Conservation (phyloP, 37 sponge, comb jelly and placozoan species). For the Aphrocallistes beatrix region DNA sequence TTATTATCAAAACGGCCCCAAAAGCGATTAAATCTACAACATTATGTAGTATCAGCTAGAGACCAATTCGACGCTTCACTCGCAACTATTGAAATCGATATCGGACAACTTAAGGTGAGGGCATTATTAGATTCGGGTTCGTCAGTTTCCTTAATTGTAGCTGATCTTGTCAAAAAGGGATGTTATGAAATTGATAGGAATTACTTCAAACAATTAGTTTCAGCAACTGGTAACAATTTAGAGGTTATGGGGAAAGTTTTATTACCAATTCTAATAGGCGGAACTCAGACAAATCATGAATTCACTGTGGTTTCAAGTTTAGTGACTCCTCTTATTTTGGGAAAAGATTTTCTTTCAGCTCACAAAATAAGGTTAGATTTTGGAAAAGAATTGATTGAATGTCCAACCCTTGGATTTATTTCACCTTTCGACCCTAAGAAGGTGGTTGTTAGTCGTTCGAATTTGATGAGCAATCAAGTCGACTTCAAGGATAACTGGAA, state of each 20-base stretch:
- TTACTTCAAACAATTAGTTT: background rate
- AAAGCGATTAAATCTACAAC: background rate
- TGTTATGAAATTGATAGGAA: background rate
- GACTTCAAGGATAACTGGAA: background rate
- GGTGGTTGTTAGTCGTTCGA: no score
- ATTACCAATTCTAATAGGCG: background rate
- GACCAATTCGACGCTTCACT: background rate
- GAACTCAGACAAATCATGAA: constrained; percentile 11
- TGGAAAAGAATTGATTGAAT: background rate
- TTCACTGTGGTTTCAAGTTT: constrained; percentile 36
- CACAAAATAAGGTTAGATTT: constrained; percentile 39
- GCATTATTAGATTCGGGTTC: constrained; percentile 21
- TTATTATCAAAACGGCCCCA: background rate
- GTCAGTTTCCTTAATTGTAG: background rate
- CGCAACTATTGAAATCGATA: background rate
- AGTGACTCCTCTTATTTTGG: constrained; percentile 39
- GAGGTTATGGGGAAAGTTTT: background rate
- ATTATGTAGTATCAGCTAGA: background rate
- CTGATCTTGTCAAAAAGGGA: background rate
- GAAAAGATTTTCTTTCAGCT: constrained; percentile 35
- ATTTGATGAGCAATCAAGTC: background rate
- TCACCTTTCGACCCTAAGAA: no score
- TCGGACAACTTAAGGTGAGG: background rate
- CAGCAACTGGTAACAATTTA: constrained; percentile 15
- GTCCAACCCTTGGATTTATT: background rate